Percentiles rank a stretch among this genome's conserved stretches.
Conservation (phyloP, 2,113 vertebrate species). For the Nothoprocta perdicaria region DNA sequence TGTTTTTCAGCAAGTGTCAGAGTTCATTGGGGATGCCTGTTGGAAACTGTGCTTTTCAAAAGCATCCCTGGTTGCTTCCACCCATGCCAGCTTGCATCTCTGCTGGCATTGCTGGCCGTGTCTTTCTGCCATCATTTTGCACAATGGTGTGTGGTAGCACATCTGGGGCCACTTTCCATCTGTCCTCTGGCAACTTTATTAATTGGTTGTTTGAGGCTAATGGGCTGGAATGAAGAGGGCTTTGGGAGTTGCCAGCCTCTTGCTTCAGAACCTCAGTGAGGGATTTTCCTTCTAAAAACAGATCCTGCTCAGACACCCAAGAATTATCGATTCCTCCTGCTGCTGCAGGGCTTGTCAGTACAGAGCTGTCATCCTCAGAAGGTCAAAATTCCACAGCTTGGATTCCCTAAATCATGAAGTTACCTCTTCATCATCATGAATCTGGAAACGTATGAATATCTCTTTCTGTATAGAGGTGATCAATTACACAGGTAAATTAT, state of each 20-base stretch:
- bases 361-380: background rate
- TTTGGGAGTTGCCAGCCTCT: background rate
- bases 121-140: background rate
- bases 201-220: background rate
- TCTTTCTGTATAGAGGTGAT: background rate
- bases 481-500: background rate
- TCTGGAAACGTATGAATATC: background rate
- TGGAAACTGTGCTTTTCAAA: background rate
- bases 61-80: background rate
- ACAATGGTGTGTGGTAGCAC: accelerated
- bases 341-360: background rate
- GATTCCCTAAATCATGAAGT: background rate
- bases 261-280: background rate
- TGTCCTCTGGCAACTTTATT: background rate
- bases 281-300: background rate
- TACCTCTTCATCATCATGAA: background rate
- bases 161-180: background rate
- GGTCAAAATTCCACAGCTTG: background rate
- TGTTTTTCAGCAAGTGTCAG: background rate
- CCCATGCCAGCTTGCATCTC: background rate
- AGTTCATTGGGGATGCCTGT: accelerated
- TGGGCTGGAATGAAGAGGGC: accelerated
- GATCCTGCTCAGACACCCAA: background rate
- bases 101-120: background rate
- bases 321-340: background rate